Evolutionary conservation across 1,140 invertebrate species (phyloP).

Genomic region (Schlechtendalia chinensis): DNA sequence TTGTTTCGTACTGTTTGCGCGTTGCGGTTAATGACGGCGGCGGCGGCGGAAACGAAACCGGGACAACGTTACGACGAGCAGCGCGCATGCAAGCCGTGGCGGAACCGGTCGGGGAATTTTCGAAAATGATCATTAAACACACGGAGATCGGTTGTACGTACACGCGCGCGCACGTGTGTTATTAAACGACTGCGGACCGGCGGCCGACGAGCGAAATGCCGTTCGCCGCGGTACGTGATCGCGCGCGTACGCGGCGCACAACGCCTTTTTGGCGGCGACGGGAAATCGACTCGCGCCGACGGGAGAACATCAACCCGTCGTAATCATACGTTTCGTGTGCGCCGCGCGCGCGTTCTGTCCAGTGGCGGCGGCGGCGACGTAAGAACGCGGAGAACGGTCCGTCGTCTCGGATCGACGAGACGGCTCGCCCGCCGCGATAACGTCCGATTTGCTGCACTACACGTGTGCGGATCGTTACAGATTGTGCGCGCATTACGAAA

Average conservation of each 20-base stretch:
- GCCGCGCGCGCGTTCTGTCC: not conserved
- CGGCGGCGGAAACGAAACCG: not conserved
- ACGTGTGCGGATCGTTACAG: too few species aligned
- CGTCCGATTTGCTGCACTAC: too few species aligned
- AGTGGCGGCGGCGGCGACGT: too few species aligned
- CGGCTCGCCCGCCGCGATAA: too few species aligned
- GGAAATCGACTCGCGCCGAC: not conserved
- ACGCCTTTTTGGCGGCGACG: not conserved
- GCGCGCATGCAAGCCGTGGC: not conserved
- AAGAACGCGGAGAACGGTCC: too few species aligned
- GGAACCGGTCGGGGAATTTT: conserved; percentile 13
- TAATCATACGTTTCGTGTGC: not conserved
- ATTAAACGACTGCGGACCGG: conserved; percentile 24
- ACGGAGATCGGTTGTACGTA: conserved; percentile 6
- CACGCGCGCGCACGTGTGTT: too few species aligned
- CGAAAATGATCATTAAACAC: conserved; percentile 23
- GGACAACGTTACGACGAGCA: not conserved
- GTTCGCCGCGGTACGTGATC: not conserved
- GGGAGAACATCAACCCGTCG: not conserved
- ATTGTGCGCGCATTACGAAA: too few species aligned
- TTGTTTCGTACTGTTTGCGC: too few species aligned
- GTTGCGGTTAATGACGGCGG: too few species aligned
- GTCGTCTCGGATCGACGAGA: too few species aligned
- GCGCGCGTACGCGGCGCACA: not conserved
- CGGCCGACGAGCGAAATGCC: conserved; percentile 12